Base-by-base conservation (phyloP, 2,888 invertebrate species). In the Cosmia pyralina region DNA sequence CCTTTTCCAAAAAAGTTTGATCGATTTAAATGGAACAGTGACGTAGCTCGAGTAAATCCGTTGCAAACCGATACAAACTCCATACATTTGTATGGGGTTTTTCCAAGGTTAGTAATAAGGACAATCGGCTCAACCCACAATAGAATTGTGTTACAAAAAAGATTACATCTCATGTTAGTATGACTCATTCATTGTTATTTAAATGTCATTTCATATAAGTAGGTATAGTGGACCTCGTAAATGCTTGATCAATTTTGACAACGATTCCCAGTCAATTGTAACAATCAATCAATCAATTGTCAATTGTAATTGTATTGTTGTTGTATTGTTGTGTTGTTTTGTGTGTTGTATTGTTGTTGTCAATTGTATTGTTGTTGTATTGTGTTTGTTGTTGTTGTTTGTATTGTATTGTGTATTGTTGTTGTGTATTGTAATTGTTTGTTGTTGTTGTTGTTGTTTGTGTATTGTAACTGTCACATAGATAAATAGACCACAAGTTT, bases 151-250 rank as follows among this genome's bases (percentile, higher is more conserved):
- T 1, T 76, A 62, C 28, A 68, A 67, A 69, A 79, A 69, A 65
- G 0, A 71, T 59, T 66, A 48, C 41, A 67, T 69, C 60, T 59
- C 44, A 69, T 68, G 38, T 50, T 52, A 15, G 22, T 15, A 55
- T 75, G 59, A 81, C 15, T 69, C 82, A 78, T 59, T 44, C 19
- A 72, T 79, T 75, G 71, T 63, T 11, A 55, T 77, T 65, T 64
- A 48, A 73, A 80, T 80, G 53, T 53, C 53, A 71, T 60, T 65
- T 67, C 8, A 13, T 7, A 58, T 57, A 28, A 19, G 13, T n/a
- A n/a, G 10, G 10, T 13, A 22, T 4, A 38, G 17, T 41, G 0
- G 7, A 15, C 41, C n/a, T 52, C 2, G 6, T 22, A 50, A 64
- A 55, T 55, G 6, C 19, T 38, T 41, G 10, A 19, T 22, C 19